Evolutionary conservation across 2,113 vertebrate genomes (phyloP), one percentile per base, ranked within the genome.

Genomic region (Grammomys dolichurus): DNA sequence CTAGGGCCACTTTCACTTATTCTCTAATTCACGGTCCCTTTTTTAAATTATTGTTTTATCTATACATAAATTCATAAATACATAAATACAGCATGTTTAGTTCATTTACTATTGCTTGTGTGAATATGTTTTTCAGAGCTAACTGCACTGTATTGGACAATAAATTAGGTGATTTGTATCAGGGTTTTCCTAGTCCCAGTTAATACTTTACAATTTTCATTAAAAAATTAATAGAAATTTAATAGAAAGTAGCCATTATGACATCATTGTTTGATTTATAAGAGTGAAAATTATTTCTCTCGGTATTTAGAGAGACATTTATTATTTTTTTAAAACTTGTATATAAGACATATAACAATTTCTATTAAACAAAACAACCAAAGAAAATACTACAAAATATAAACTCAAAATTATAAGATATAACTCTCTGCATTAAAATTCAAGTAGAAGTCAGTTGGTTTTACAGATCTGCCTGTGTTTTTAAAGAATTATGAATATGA

Each of bases 271-370:
- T 95, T 95, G 40, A 80, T 54, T 28, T 85, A 43, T 36, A 31
- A 11, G 6, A 12, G 5, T 80, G 22, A 90, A 82, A 75, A 40
- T 24, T 11, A 60, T 81, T 88, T 91, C 4, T 7, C 17, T 89
- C 80, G 28, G 19, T 36, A 72, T 85, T 88, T 90, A n/a, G 36
- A 86, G 5, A 65, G 3, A 92, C 22, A 73, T 36, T 72, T 92
- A 2, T 67, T 73, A 77, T 7, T 76, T 95, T 93, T 85, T 82
- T 26, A 75, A 90, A 95, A 60, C 24, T 58, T 88, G 17, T 36
- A 48, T 70, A 58, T 54, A 91, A 85, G 11, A 24, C 65, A 76
- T 70, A 56, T 63, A 9, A 31, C n/a, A 69, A 73, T 72, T 85
- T 0, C 20, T 80, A 85, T 20, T 69, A 60, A 56, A 33, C 2